Evolutionary conservation across 2,888 invertebrate species (phyloP).

Genomic region (Drosophila trichaetosa): DNA sequence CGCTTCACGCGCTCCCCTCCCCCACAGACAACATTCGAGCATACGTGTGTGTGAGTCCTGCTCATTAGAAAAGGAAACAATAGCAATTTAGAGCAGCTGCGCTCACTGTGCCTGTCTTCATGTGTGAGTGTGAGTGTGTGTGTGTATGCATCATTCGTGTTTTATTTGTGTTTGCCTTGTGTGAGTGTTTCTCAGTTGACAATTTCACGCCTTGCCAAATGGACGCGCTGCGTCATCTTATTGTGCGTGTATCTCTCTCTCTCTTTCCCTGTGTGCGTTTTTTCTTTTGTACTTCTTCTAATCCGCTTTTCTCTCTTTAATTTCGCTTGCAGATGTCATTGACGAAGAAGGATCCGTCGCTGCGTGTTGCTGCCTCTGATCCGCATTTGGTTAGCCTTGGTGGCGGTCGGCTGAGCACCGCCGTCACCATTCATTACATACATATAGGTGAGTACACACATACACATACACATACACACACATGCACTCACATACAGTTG

Average conservation of each 20-base stretch:
- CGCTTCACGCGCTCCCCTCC: not conserved
- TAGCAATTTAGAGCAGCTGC: slow-evolving; percentile 58
- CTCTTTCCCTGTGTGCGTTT: not conserved
- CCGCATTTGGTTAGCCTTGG: slow-evolving; percentile 97
- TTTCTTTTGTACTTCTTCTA: slow-evolving; percentile 1
- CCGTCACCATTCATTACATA: slow-evolving; percentile 95
- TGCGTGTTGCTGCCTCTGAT: slow-evolving; percentile 90
- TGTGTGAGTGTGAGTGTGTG: not conserved
- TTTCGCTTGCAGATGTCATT: slow-evolving; percentile 83
- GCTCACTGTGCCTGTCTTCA: slow-evolving; percentile 13
- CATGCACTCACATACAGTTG: not conserved
- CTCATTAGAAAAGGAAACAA: slow-evolving; percentile 43
- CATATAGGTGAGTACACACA: slow-evolving; percentile 89
- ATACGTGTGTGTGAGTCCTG: slow-evolving; percentile 38
- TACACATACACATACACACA: not conserved
- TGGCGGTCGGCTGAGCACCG: slow-evolving; percentile 94
- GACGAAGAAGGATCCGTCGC: slow-evolving; percentile 85
- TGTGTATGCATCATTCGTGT: slow-evolving; percentile 3
- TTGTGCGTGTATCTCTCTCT: slow-evolving; percentile 1
- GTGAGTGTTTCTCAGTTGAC: slow-evolving; percentile 49
- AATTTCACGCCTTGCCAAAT: slow-evolving; percentile 61
- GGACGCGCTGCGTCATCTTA: slow-evolving; percentile 44
- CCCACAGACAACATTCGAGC: not conserved
- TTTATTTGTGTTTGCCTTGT: slow-evolving; percentile 32
- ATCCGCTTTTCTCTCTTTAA: slow-evolving; percentile 26